Percentiles rank a stretch among this genome's conserved stretches.
These are phyloP conservation scores for Spheniscus mendiculus DNA, from an alignment of 2,113 vertebrate species.

Conservation along the genomic window DNA sequence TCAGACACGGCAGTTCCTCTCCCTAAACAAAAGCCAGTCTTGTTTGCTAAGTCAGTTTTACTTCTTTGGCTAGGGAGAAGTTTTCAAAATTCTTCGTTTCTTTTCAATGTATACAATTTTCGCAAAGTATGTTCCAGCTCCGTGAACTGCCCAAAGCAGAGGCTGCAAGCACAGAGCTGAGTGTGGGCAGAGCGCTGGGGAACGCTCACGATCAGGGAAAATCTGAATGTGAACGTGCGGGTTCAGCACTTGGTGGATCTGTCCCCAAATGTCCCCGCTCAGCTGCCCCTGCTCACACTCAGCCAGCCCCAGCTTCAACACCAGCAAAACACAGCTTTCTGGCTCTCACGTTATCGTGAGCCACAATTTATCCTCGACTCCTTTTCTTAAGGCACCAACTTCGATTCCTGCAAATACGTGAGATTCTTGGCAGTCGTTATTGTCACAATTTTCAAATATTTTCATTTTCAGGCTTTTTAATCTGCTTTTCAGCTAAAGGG, in stretches of 20 bases:
- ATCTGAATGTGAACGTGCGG: background rate
- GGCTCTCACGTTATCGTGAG: background rate
- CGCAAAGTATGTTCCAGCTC: background rate
- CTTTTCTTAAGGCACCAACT: background rate
- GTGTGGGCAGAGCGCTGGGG: background rate
- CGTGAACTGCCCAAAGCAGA: background rate
- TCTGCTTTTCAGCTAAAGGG: background rate
- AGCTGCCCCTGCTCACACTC: background rate
- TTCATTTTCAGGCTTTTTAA: background rate
- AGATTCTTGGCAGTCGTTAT: background rate
- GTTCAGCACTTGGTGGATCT: background rate
- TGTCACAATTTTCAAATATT: background rate
- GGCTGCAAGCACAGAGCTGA: no score
- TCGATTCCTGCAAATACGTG: fast-evolving
- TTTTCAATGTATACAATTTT: background rate
- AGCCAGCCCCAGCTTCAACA: background rate
- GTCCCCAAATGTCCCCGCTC: background rate
- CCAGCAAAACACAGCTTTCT: background rate
- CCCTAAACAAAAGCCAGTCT: background rate
- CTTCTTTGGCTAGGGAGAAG: background rate
- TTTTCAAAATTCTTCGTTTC: background rate
- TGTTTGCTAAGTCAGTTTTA: background rate
- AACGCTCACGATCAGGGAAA: background rate
- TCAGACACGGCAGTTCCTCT: background rate
- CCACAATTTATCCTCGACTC: background rate